Evolutionary conservation across 37 sponge, comb jelly and placozoan species (phyloP).

Genomic region (Chondrosia reniformis): DNA sequence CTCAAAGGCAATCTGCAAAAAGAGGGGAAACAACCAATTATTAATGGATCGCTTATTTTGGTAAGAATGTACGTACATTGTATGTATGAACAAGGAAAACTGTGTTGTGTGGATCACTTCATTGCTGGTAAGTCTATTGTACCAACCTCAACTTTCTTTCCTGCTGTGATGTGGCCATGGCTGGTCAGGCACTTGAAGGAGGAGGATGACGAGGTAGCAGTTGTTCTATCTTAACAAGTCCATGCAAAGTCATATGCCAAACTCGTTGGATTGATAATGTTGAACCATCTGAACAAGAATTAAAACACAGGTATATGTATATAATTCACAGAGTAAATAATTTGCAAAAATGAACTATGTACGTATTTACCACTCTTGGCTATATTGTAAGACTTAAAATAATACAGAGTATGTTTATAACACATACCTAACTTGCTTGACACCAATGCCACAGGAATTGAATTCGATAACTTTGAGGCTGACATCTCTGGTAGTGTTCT

Average conservation of each 20-base stretch:
- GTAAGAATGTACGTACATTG: too few species aligned
- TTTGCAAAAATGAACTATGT: neutral
- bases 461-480: conserved; percentile 86
- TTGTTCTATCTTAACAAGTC: conserved; percentile 44
- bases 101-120: too few species aligned
- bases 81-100: too few species aligned
- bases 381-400: neutral
- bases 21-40: neutral
- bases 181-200: conserved; percentile 74
- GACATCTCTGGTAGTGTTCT: conserved; percentile 23
- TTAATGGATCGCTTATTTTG: too few species aligned
- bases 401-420: neutral
- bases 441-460: conserved; percentile 70
- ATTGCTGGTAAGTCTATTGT: too few species aligned
- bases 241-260: conserved; percentile 81
- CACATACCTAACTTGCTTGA: conserved; percentile 48
- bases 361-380: neutral
- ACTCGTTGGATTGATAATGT: conserved; percentile 87
- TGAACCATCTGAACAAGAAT: conserved; percentile 51
- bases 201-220: neutral
- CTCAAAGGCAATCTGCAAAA: conserved; percentile 81
- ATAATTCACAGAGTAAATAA: neutral
- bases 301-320: neutral
- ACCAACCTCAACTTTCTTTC: conserved; percentile 69
- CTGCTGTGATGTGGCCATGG: conserved; percentile 57